Base-by-base conservation (phyloP, 23 tunicate genomes). In the Trididemnum miniatum region DNA sequence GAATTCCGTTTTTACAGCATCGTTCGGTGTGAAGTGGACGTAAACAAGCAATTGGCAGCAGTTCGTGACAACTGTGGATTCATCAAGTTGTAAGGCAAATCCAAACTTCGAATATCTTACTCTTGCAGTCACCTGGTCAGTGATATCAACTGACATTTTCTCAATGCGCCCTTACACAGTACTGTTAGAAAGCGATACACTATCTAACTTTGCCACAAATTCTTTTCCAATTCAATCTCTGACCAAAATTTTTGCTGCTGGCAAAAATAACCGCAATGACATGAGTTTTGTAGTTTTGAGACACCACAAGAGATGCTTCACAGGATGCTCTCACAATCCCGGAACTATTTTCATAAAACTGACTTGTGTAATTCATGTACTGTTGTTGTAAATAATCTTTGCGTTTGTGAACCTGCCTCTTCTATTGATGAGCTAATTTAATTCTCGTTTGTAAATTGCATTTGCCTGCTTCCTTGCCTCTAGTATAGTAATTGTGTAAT, bases 31-130 rank as follows among this genome's bases (percentile, higher is more conserved):
- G n/a, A n/a, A n/a, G n/a, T n/a, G n/a, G n/a, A n/a, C n/a, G n/a
- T n/a, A n/a, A n/a, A n/a, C n/a, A n/a, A n/a, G n/a, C n/a, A n/a
- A n/a, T n/a, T n/a, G 69, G 23, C 69, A 62, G 69, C 69, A 62
- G 69, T 62, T 20, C 4, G 25, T 62, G 69, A 62, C 27, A 23
- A 15, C 23, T 15, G 27, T 62, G 7, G 28, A 23, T 62, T 62
- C 27, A 23, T 62, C 69, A 62, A 62, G 27, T 62, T 20, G 27
- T 23, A 62, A 15, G 24, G 69, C 69, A 62, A 62, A 62, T 23
- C 69, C 69, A 62, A 62, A 62, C 69, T 62, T 62, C 27, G 69
- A 62, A 7, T 4, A 18, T 62, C 23, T 62, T 15, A 62, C 69
- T 62, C 28, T 27, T 23, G 69, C 69, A 62, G 28, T 62, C 69